Conservation (phyloP, 2,888 invertebrate genomes). For the Trichopria drosophilae region DNA sequence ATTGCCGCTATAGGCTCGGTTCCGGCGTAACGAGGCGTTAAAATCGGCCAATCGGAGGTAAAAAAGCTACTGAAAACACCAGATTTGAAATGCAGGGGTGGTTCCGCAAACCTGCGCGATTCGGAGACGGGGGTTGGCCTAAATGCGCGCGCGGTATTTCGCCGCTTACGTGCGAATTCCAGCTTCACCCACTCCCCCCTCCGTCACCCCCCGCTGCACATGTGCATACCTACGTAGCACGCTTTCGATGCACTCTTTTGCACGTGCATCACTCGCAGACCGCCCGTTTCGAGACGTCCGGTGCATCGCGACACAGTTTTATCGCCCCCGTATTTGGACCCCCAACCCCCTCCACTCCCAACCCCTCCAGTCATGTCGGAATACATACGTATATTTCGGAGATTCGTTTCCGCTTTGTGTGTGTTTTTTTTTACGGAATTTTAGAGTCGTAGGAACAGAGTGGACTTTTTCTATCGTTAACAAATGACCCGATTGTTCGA, state of each 20-base stretch:
- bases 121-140: conserved; percentile 45
- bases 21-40: conserved; percentile 30
- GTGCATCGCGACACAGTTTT: conserved; percentile 30
- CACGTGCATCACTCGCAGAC: conserved; percentile 47
- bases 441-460: too few species aligned
- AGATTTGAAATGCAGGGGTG: conserved; percentile 48
- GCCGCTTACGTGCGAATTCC: conserved; percentile 46
- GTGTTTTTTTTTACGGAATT: too few species aligned
- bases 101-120: conserved; percentile 52
- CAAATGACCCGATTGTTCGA: too few species aligned
- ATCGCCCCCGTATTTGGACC: conserved; percentile 22
- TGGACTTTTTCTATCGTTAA: too few species aligned
- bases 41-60: conserved; percentile 49
- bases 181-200: conserved; percentile 23
- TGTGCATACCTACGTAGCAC: conserved; percentile 33
- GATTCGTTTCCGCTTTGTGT: too few species aligned
- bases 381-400: too few species aligned
- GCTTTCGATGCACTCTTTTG: conserved; percentile 44
- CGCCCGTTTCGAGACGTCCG: too few species aligned
- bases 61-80: conserved; percentile 50
- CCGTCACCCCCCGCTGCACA: conserved; percentile 34
- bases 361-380: conserved; percentile 14
- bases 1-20: too few species aligned
- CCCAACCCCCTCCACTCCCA: conserved; percentile 12
- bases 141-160: conserved; percentile 51